Conservation (phyloP, 2,113 vertebrate species). For the Corydoras maculifer region DNA sequence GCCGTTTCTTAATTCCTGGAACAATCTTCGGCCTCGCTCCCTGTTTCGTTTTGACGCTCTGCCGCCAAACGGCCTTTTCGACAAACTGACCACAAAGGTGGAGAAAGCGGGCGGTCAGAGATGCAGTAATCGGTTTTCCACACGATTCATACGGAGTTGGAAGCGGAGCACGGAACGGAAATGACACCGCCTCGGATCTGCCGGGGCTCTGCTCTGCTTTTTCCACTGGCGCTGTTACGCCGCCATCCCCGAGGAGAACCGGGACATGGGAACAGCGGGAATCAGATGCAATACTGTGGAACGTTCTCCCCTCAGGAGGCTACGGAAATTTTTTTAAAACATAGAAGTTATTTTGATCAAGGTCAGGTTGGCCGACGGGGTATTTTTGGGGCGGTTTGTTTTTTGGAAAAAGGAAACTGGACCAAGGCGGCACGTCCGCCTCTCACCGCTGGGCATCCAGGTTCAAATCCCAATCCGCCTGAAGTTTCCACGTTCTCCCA, state of each 20-base stretch:
- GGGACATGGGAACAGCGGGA: conserved; percentile 4
- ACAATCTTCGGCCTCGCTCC: background rate
- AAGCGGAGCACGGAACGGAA: conserved; percentile 5
- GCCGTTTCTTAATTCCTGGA: background rate
- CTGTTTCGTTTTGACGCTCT: background rate
- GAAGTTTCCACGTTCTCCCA: too few species aligned
- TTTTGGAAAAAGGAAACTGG: too few species aligned
- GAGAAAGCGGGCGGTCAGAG: background rate
- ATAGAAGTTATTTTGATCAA: too few species aligned
- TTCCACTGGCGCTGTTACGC: background rate
- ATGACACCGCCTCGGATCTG: background rate
- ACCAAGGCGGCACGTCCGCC: too few species aligned
- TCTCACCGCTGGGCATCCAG: background rate
- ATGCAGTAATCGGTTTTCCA: background rate
- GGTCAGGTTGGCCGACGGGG: too few species aligned
- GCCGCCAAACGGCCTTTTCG: background rate
- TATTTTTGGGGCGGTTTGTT: too few species aligned
- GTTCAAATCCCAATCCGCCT: background rate
- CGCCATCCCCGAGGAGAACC: background rate
- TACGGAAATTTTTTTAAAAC: too few species aligned
- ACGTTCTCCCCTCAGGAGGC: background rate
- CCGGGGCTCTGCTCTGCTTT: background rate
- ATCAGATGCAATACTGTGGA: background rate
- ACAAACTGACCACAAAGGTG: background rate
- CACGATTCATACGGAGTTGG: conserved; percentile 7